Evolutionary conservation across 2,888 invertebrate species (phyloP), one percentile per base, ranked within the genome.

Genomic region (Acrocyrtus sp.): DNA sequence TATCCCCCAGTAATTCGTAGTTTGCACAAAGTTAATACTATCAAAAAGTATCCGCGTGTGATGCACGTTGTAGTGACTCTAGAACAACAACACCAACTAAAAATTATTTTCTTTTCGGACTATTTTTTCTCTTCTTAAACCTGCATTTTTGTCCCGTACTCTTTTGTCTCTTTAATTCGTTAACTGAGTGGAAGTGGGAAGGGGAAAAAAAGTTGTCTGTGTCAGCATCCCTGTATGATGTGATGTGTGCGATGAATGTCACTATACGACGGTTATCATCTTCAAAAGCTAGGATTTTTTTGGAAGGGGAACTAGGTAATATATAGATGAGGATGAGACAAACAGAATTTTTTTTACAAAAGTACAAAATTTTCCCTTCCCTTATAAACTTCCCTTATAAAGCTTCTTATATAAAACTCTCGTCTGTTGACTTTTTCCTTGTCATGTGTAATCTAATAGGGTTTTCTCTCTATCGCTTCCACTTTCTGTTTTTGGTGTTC

Each of bases 371-470:
- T n/a, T n/a, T n/a, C n/a, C n/a, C n/a, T n/a, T n/a, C n/a, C n/a
- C n/a, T n/a, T n/a, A n/a, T n/a, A n/a, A n/a, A n/a, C n/a, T n/a
- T n/a, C n/a, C n/a, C n/a, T n/a, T n/a, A n/a, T n/a, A n/a, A n/a
- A n/a, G n/a, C n/a, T n/a, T n/a, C n/a, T n/a, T n/a, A n/a, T n/a
- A n/a, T n/a, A n/a, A n/a, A n/a, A n/a, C n/a, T n/a, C n/a, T n/a
- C n/a, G n/a, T n/a, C n/a, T n/a, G n/a, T 24, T 5, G 5, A 4
- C 53, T 53, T 45, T 66, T 47, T 48, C 48, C 45, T 57, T 70
- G 70, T 70, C 70, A 63, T 48, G 43, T 45, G 65, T 72, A 72
- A 72, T 72, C 53, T 72, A 70, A 70, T 70, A 63, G 63, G 56
- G 27, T n/a, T n/a, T n/a, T n/a, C n/a, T n/a, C n/a, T n/a, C n/a